Percentiles rank a stretch among this genome's conserved stretches.
phyloP scores from a whole-genome alignment of 2,888 invertebrate genomes.

The Hololepta plana region DNA sequence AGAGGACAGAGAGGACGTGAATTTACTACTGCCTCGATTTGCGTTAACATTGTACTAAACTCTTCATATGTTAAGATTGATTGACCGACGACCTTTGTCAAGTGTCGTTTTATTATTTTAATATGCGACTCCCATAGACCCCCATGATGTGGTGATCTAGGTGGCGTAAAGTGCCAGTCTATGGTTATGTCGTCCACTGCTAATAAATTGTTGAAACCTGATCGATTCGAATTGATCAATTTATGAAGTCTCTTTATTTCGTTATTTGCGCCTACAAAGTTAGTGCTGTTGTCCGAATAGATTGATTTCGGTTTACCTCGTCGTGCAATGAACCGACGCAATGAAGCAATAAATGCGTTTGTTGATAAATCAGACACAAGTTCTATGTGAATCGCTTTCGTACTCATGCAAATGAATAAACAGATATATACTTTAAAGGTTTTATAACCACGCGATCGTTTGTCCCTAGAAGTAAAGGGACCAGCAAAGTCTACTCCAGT shows the following conservation, averaged over 20 bases:
- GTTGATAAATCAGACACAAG: conserved; percentile 1
- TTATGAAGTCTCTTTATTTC: no score
- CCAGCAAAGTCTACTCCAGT: conserved; percentile 2
- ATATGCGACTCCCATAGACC: conserved; percentile 4
- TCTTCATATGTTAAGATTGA: background rate
- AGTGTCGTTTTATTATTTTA: conserved; percentile 1
- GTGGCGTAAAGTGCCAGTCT: conserved; percentile 1
- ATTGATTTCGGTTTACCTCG: background rate
- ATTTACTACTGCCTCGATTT: conserved; percentile 3
- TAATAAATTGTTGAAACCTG: no score
- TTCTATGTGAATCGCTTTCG: conserved; percentile 5
- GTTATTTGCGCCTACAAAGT: conserved; percentile 4
- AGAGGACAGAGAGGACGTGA: conserved; percentile 4
- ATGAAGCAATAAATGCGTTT: conserved; percentile 1
- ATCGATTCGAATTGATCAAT: no score
- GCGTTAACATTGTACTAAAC: conserved; percentile 3
- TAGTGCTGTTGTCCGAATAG: conserved; percentile 4
- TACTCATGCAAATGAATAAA: conserved; percentile 2
- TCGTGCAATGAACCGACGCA: conserved; percentile 1
- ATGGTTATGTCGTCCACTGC: conserved; percentile 1
- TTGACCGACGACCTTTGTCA: no score
- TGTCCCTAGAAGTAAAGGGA: conserved; percentile 3
- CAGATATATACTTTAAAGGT: conserved; percentile 2
- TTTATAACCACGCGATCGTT: background rate
- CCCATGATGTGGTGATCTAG: conserved; percentile 1